Evolutionary conservation across 2,113 vertebrate species (phyloP).

Genomic region (Actinemys pallida): DNA sequence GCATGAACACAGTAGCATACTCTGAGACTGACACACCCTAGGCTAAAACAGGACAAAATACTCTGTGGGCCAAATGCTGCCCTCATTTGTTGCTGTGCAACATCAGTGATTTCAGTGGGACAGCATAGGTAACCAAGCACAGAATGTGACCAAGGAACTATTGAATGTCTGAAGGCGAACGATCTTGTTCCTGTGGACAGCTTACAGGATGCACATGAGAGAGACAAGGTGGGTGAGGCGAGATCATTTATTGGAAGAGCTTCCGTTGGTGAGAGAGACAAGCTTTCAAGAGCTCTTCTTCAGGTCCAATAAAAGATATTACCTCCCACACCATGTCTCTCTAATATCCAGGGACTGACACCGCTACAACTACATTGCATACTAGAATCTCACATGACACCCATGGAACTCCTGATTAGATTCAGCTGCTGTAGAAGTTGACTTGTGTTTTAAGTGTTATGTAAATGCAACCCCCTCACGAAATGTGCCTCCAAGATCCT

Average conservation of each 20-base stretch:
- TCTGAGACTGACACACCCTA: background rate
- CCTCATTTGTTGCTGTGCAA: background rate
- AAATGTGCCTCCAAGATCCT: background rate
- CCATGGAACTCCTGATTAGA: background rate
- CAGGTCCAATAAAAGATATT: background rate
- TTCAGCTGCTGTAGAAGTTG: background rate
- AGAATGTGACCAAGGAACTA: rapidly evolving
- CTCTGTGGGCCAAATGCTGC: background rate
- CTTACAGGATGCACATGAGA: background rate
- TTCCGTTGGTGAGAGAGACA: background rate
- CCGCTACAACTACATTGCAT: background rate
- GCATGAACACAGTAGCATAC: background rate
- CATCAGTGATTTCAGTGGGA: background rate
- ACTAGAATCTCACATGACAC: background rate
- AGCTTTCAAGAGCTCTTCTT: background rate
- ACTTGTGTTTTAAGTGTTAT: background rate
- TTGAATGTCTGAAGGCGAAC: background rate
- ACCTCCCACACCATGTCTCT: background rate
- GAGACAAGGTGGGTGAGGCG: background rate
- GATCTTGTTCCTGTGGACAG: background rate
- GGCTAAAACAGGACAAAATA: background rate
- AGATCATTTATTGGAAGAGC: background rate
- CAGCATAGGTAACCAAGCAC: background rate
- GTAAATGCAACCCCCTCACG: background rate
- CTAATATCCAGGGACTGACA: background rate